phyloP scores from a whole-genome alignment of 2,797 vertebrate genomes.

The Sebastes cheni region DNA sequence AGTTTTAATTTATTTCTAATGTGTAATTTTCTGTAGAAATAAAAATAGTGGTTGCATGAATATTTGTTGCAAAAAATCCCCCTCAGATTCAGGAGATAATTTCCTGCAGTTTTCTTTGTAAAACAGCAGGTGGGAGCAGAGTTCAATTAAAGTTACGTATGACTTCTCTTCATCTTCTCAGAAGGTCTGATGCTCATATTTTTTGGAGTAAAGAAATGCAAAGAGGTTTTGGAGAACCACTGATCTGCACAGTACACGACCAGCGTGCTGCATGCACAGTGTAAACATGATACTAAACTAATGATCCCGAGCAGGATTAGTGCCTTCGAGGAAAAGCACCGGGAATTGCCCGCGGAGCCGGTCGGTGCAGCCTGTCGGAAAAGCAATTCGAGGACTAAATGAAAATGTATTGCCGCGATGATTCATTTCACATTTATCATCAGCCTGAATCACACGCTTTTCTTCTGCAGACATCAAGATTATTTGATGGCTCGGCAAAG shows the following conservation, averaged over 20 bases:
- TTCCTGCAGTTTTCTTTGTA: constrained; percentile 27
- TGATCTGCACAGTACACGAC: neutral
- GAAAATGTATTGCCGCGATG: constrained; percentile 40
- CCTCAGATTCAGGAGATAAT: neutral
- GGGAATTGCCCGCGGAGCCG: neutral
- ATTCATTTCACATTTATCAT: constrained; percentile 59
- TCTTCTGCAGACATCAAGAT: constrained; percentile 33
- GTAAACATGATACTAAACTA: constrained; percentile 6
- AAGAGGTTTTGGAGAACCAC: neutral
- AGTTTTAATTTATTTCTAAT: neutral
- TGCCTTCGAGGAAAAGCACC: constrained; percentile 5
- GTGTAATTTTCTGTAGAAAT: neutral
- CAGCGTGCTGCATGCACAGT: neutral
- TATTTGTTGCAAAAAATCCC: neutral
- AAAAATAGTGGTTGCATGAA: neutral
- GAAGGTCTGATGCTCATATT: neutral
- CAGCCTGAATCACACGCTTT: constrained; percentile 40
- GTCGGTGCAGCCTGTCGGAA: neutral
- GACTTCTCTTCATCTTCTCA: neutral
- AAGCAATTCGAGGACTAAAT: constrained; percentile 45
- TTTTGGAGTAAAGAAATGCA: neutral
- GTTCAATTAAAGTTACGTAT: constrained; percentile 31
- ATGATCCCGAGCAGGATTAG: constrained; percentile 18
- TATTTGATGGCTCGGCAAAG: constrained; percentile 48
- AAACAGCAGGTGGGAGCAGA: constrained; percentile 75